A percentile compares a stretch with the other conserved stretches of the same genome.
phyloP scores from a whole-genome alignment of 2,113 vertebrate genomes.

The Alexandromys fortis region DNA sequence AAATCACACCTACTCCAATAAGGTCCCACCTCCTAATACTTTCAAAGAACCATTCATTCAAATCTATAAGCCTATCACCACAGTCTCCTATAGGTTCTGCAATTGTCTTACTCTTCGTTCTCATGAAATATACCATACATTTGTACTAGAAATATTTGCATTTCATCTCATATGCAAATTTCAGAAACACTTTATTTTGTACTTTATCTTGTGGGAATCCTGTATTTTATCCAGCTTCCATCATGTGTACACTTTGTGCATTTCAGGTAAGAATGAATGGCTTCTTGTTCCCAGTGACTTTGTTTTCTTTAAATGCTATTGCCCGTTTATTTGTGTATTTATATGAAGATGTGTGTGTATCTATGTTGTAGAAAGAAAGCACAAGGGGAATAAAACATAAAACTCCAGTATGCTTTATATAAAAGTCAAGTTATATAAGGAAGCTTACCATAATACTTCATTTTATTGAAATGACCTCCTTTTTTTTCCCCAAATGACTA shows the following conservation, averaged over 20 bases:
- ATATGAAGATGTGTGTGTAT: neutral
- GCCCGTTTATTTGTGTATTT: neutral
- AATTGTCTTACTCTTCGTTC: neutral
- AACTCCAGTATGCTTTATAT: constrained; percentile 25
- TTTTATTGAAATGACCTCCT: constrained; percentile 66
- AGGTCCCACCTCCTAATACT: neutral
- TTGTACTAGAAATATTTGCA: neutral
- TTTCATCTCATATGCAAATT: neutral
- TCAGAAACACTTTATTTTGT: neutral
- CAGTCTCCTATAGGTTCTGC: too few relatives aligned
- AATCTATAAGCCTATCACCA: neutral
- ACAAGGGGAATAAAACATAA: neutral
- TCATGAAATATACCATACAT: neutral
- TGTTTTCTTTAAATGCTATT: neutral
- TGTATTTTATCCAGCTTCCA: neutral
- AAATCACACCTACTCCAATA: too few relatives aligned
- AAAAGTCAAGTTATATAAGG: neutral
- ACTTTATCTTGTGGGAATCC: neutral
- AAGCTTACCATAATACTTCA: constrained; percentile 39
- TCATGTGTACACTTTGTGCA: too few relatives aligned
- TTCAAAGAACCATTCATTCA: neutral
- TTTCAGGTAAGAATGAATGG: neutral
- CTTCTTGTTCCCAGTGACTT: constrained; percentile 9
- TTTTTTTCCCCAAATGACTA: constrained; percentile 57
- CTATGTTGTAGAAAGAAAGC: neutral